Conservation (phyloP, 1,140 invertebrate genomes). For the Psix sp. region DNA sequence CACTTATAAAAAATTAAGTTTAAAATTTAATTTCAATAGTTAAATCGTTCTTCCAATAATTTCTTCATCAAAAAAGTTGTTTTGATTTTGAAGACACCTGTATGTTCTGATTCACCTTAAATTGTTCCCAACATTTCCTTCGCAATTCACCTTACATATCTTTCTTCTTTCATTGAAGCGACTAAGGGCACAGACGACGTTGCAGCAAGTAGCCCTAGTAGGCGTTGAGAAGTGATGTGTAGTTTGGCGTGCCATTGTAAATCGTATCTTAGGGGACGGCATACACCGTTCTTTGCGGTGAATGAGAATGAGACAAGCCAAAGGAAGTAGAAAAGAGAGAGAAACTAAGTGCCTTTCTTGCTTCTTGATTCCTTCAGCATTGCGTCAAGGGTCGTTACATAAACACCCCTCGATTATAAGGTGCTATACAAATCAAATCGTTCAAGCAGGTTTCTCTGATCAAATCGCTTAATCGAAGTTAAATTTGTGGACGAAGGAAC, state of each 20-base stretch:
- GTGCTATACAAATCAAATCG: slow-evolving; percentile 51
- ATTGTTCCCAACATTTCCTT: slow-evolving; percentile 21
- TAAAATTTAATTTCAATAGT: not conserved
- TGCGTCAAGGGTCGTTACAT: slow-evolving; percentile 53
- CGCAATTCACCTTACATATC: slow-evolving; percentile 38
- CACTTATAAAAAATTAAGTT: too few relatives aligned
- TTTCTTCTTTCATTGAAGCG: slow-evolving; percentile 29
- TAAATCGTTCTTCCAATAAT: too few relatives aligned
- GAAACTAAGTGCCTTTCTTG: slow-evolving; percentile 26
- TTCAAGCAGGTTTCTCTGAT: slow-evolving; percentile 38
- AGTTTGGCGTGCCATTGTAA: slow-evolving; percentile 50
- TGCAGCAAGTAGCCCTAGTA: slow-evolving; percentile 43
- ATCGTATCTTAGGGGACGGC: slow-evolving; percentile 43
- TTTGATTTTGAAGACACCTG: slow-evolving; percentile 21
- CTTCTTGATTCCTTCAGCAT: slow-evolving; percentile 43
- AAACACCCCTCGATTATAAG: slow-evolving; percentile 55
- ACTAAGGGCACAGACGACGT: slow-evolving; percentile 23
- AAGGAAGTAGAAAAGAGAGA: slow-evolving; percentile 35
- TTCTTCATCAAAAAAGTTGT: not conserved
- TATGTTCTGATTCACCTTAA: slow-evolving; percentile 18
- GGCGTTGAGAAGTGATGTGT: slow-evolving; percentile 30
- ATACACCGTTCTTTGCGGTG: slow-evolving; percentile 25
- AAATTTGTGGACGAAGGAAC: slow-evolving; percentile 6
- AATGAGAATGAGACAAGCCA: slow-evolving; percentile 46
- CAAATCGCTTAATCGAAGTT: slow-evolving; percentile 18